Conservation (phyloP, 2,888 invertebrate genomes). For the Fragum fragum region DNA sequence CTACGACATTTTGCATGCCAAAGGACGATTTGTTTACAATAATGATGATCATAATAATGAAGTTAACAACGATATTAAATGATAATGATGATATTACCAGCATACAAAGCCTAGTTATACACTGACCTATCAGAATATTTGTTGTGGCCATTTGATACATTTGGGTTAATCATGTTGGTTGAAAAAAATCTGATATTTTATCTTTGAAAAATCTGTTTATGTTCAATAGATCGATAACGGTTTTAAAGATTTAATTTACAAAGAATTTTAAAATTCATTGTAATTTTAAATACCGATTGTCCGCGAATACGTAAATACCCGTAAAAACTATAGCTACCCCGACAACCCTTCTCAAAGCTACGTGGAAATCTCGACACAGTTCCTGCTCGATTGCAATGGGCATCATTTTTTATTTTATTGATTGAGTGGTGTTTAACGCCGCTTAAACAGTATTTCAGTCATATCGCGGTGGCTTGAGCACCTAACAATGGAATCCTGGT, state of each 20-base stretch:
- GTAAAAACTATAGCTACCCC: neutral
- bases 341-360: neutral
- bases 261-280: slow-evolving; percentile 17
- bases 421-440: too few relatives aligned
- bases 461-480: neutral
- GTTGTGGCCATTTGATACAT: too few relatives aligned
- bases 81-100: too few relatives aligned
- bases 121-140: too few relatives aligned
- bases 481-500: neutral
- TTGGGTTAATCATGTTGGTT: too few relatives aligned
- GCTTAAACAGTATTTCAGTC: too few relatives aligned
- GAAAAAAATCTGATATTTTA: neutral
- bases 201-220: slow-evolving; percentile 7
- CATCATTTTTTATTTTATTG: neutral
- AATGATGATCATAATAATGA: too few relatives aligned
- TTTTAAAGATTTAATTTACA: slow-evolving; percentile 8
- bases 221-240: slow-evolving; percentile 4
- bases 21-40: too few relatives aligned
- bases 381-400: too few relatives aligned
- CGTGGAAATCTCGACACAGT: neutral
- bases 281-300: slow-evolving; percentile 15
- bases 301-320: neutral
- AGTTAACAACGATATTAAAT: too few relatives aligned
- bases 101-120: too few relatives aligned
- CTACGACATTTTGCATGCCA: too few relatives aligned